Conservation (phyloP, 2,888 invertebrate genomes). For the Augiades crinisus region DNA sequence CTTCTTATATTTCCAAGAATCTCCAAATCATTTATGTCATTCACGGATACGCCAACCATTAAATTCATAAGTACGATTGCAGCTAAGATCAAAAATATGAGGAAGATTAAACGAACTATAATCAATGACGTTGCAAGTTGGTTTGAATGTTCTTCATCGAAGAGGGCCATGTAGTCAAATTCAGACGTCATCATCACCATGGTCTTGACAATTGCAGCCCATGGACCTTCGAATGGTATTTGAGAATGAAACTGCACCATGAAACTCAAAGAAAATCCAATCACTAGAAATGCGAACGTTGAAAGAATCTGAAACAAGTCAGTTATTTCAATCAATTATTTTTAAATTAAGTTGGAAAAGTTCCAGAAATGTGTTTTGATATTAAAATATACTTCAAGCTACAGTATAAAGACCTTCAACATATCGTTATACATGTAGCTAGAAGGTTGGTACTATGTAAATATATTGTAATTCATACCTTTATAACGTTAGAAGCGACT, state of each 20-base stretch:
- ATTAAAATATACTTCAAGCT: too few relatives aligned
- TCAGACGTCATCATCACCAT: constrained; percentile 83
- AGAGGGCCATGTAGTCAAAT: constrained; percentile 76
- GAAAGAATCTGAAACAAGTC: constrained; percentile 67
- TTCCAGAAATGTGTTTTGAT: too few relatives aligned
- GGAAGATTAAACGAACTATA: constrained; percentile 73
- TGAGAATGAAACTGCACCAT: constrained; percentile 78
- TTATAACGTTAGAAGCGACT: constrained; percentile 78
- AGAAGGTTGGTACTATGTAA: neutral
- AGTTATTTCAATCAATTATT: too few relatives aligned
- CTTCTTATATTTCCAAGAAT: constrained; percentile 78
- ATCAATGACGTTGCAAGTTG: constrained; percentile 61
- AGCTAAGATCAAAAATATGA: constrained; percentile 76
- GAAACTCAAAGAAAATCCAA: constrained; percentile 80
- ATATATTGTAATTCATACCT: constrained; percentile 48
- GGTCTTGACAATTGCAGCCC: constrained; percentile 78
- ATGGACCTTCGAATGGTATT: constrained; percentile 74
- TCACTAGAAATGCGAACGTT: constrained; percentile 71
- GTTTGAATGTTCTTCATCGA: constrained; percentile 64
- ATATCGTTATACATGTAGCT: too few relatives aligned
- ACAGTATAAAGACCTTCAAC: too few relatives aligned
- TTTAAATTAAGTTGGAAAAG: too few relatives aligned
- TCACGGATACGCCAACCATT: constrained; percentile 82
- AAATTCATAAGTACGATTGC: constrained; percentile 82
- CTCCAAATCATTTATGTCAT: constrained; percentile 80